A percentile compares a stretch with the other conserved stretches of the same genome.
Conservation (phyloP, 2,888 invertebrate species). For the Metalampra italica region DNA sequence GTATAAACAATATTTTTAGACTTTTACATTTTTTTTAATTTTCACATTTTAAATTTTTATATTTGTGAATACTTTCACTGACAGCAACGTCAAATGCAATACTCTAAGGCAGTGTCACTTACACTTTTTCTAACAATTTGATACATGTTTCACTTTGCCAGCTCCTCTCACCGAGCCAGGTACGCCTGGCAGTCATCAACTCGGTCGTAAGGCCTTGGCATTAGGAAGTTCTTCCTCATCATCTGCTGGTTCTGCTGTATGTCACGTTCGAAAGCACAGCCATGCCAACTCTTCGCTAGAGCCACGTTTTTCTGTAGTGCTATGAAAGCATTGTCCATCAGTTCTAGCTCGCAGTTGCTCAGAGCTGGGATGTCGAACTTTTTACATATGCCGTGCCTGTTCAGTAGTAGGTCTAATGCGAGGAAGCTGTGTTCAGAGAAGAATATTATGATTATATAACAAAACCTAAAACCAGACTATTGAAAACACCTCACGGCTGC, state of each 20-base stretch:
- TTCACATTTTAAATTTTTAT: neutral
- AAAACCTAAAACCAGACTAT: neutral
- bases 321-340: constrained; percentile 33
- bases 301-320: constrained; percentile 27
- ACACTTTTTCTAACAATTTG: neutral
- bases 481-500: too few species aligned
- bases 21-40: neutral
- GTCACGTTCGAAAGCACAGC: constrained; percentile 12
- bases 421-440: constrained; percentile 35
- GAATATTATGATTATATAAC: neutral
- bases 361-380: constrained; percentile 41
- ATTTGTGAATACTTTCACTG: neutral
- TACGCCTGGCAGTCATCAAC: constrained; percentile 21
- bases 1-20: neutral
- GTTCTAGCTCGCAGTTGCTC: constrained; percentile 31
- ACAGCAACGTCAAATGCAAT: neutral
- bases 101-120: neutral
- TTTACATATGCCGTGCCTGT: constrained; percentile 45
- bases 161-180: too few species aligned
- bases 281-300: constrained; percentile 37
- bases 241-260: constrained; percentile 16
- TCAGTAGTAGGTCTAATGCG: constrained; percentile 39
- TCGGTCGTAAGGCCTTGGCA: constrained; percentile 22
- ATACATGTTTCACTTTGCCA: neutral
- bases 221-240: constrained; percentile 28